Conservation (phyloP, 2,797 vertebrate species). For the Peromyscus attwateri region DNA sequence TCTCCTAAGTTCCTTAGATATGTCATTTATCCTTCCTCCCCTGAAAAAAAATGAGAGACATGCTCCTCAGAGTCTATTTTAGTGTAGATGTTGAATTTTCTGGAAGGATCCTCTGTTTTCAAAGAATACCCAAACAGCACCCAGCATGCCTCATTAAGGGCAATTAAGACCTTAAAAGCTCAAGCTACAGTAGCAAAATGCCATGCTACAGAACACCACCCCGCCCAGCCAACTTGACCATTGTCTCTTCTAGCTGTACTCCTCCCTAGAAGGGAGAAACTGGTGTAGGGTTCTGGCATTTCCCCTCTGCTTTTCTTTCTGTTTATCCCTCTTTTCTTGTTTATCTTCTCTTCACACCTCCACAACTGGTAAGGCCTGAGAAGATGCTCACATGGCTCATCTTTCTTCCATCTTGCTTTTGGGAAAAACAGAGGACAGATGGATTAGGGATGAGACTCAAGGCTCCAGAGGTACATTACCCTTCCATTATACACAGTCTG, state of each 20-base stretch:
- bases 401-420: neutral
- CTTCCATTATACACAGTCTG: fast-evolving
- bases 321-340: neutral
- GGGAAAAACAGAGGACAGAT: neutral
- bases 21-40: neutral
- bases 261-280: neutral
- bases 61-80: neutral
- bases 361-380: no score
- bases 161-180: neutral
- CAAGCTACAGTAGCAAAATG: neutral
- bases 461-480: neutral
- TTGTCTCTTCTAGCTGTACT: neutral
- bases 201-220: no score
- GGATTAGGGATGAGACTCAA: neutral
- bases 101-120: neutral
- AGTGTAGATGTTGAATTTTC: neutral
- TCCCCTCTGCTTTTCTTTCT: neutral
- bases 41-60: neutral
- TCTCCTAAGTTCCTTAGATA: neutral
- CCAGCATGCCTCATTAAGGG: neutral
- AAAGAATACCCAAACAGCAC: neutral
- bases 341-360: neutral
- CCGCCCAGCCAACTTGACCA: neutral
- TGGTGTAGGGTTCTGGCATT: no score
- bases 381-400: neutral